Evolutionary conservation across 2,888 invertebrate genomes (phyloP), one percentile per base, ranked within the genome.

Genomic region (Chironomus tentans): DNA sequence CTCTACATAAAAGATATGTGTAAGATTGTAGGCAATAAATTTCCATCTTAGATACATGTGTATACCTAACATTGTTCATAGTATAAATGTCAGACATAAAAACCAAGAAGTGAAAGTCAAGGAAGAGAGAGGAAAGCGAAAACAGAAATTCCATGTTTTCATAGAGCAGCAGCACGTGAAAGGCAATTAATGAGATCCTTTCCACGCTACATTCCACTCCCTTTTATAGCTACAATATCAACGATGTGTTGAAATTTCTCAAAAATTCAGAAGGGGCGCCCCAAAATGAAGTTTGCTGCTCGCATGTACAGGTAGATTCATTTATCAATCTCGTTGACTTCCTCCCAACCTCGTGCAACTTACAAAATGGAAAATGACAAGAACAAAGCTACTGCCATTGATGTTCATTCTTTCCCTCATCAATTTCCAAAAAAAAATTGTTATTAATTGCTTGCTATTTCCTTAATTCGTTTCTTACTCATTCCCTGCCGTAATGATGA

Each of bases 281-380:
- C 3, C 15, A 15, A 50, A n/a, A 50, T 24, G 24, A 24, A 24
- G 24, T 24, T 24, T 50, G 50, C 4, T 50, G 15, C 50, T 15
- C 50, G 15, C 18, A 56, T 15, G 7, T 56, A 7, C 56, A n/a
- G n/a, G 56, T 56, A 56, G 50, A 50, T 72, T 46, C 72, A 72
- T 72, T 72, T 72, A 72, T 72, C 72, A 72, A 72, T 74, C 74
- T 46, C 46, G 38, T 74, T 74, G 68, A 74, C 68, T 68, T 74
- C 21, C 28, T 21, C 47, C 61, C 38, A 68, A 28, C 3, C 38
- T 56, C 15, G 56, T 56, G 56, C 2, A 56, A 18, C 5, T 56
- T 56, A 15, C 56, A 47, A 74, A 72, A 74, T 74, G 62, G 48
- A 47, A 74, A 74, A 65, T 48, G 74, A 74, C 74, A 74, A 28